Evolutionary conservation across 2,113 vertebrate species (phyloP).

Genomic region (Caloenas nicobarica): DNA sequence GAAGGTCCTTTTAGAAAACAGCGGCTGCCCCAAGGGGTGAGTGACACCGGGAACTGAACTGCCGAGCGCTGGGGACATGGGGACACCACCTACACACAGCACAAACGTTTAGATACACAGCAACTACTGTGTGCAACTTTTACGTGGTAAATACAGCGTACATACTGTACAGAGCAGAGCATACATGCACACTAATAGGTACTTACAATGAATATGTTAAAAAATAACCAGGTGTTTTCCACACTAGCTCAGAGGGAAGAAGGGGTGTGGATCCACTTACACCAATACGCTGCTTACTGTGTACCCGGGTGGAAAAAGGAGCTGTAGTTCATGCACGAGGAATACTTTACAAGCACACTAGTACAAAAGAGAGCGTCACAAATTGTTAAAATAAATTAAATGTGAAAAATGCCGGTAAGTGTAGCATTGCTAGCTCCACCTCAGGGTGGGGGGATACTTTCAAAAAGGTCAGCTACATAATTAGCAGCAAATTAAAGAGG

Average conservation of each 20-base stretch:
- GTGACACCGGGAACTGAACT: background rate
- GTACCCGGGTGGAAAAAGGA: background rate
- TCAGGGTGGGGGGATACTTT: background rate
- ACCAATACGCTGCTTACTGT: background rate
- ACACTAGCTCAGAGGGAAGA: background rate
- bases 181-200: background rate
- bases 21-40: background rate
- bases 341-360: background rate
- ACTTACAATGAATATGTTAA: background rate
- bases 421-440: background rate
- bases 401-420: background rate
- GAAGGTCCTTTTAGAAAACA: background rate
- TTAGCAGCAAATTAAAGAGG: conserved; percentile 51
- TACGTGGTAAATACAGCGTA: background rate
- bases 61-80: background rate
- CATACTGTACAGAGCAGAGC: background rate
- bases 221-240: background rate
- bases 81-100: background rate
- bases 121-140: background rate
- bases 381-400: conserved; percentile 27
- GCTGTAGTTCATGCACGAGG: background rate
- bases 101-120: background rate
- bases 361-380: background rate
- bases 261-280: background rate
- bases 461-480: background rate